Base-by-base conservation (phyloP, 2,888 invertebrate species). In the Amphipyra berbera region DNA sequence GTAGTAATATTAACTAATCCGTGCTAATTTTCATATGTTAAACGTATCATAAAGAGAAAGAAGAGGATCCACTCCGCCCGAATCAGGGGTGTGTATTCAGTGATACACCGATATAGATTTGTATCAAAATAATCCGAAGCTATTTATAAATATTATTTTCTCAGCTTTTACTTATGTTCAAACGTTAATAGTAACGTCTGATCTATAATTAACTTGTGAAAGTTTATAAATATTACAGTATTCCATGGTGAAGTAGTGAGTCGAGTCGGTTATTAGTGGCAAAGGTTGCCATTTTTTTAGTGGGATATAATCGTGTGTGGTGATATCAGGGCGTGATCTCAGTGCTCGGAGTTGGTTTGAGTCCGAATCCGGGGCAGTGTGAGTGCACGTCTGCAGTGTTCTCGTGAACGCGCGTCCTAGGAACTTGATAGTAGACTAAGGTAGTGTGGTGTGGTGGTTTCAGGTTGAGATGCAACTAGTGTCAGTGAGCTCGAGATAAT, bases 91-190 rank as follows among this genome's bases (percentile, higher is more conserved):
- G 95, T 95, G 95, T 95, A 93, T 93, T 89, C 88, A 90, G 91
- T 93, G 93, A 90, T 90, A 89, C 90, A 92, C 93, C 89, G 87
- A 92, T 92, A 88, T 93, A 94, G 92, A 94, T 91, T 93, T 92
- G 94, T 94, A 94, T 95, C 94, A 95, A 95, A 95, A 94, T 95
- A 95, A 94, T 95, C 92, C 87, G 81, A 92, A 95, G 94, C 95
- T 95, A 95, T 95, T 95, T 95, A 95, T 95, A 95, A 95, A 95
- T 95, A 95, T 94, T 95, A 95, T 95, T 95, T 95, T 94, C 94
- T 92, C 91, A 92, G 90, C 94, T 93, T 95, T 95, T 95, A 93
- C 94, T 94, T 94, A 93, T 93, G 94, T 95, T 93, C 93, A 91
- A 94, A 92, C 93, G 92, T 93, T 94, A 94, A 93, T 94, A 94